These are phyloP conservation scores for Caenorhabditis sp. DNA, from an alignment of 2,888 invertebrate genomes.

Conservation along the genomic window DNA sequence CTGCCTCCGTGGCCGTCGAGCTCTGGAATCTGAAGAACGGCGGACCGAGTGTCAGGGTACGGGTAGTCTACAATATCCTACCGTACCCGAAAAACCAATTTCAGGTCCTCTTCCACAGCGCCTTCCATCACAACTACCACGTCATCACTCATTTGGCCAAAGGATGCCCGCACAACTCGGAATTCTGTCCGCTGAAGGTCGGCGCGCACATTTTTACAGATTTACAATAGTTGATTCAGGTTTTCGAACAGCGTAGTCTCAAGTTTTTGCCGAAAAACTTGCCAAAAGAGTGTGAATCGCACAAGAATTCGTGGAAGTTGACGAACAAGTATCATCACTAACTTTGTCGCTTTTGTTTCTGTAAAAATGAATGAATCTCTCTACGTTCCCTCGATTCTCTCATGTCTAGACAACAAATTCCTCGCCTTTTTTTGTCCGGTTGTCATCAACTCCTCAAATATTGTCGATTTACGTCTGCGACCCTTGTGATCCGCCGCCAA, in stretches of 20 bases:
- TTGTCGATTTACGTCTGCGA: too few relatives aligned
- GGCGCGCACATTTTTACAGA: not conserved
- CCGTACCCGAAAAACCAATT: too few relatives aligned
- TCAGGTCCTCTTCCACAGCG: slow-evolving; percentile 71
- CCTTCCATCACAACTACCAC: slow-evolving; percentile 74
- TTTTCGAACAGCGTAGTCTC: slow-evolving; percentile 53
- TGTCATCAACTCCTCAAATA: too few relatives aligned
- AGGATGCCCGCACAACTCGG: slow-evolving; percentile 67
- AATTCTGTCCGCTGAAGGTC: slow-evolving; percentile 68
- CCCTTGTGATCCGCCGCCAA: too few relatives aligned
- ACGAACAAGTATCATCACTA: too few relatives aligned
- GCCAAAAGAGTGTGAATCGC: slow-evolving; percentile 53
- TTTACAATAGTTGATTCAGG: too few relatives aligned
- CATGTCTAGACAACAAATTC: too few relatives aligned
- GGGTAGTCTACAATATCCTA: too few relatives aligned
- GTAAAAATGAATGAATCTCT: too few relatives aligned
- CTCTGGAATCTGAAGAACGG: slow-evolving; percentile 69
- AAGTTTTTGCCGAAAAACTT: slow-evolving; percentile 57
- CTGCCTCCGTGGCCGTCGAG: slow-evolving; percentile 74
- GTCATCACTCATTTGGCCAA: slow-evolving; percentile 71
- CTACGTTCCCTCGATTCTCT: too few relatives aligned
- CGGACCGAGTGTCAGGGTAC: slow-evolving; percentile 69
- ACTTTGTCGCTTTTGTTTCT: too few relatives aligned
- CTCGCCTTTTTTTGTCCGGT: too few relatives aligned
- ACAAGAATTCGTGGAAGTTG: slow-evolving; percentile 20